Evolutionary conservation across 2,113 vertebrate species (phyloP), one percentile per base, ranked within the genome.

Genomic region (Polypterus bichir): DNA sequence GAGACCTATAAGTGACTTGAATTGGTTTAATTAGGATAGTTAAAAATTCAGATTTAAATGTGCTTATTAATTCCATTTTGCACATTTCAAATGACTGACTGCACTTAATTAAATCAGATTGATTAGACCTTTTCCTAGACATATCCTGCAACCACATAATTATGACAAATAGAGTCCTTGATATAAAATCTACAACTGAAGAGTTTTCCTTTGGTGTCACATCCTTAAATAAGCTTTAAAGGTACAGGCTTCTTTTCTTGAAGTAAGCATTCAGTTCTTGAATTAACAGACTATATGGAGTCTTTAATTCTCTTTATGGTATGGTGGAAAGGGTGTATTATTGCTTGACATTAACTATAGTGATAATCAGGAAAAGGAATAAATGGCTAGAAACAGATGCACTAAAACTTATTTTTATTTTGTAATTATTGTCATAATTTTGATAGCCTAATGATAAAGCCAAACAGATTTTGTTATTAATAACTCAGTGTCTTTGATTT

Each of bases 71-170:
- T 86, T 84, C 81, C 76, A 83, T 84, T 85, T 83, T 84, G 81
- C 80, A 75, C 82, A 84, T 83, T 86, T 86, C 82, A 83, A 80
- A 81, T 84, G 82, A 85, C 78, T 86, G 82, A 83, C 81, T 88
- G 83, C 81, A 83, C 79, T 87, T 87, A 88, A 88, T 87, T 86
- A 87, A 86, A 86, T 88, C 83, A 79, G 82, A 84, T 83, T 86
- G 86, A 86, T 86, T 88, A 85, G 84, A 85, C 83, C 81, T 83
- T 84, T 78, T 56, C 51, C 77, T 74, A 78, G 77, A 78, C 81
- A 79, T 83, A 79, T 76, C 77, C 80, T 76, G 84, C 81, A 84
- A 81, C 80, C 83, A 80, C 81, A 79, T 86, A 83, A 87, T 87
- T 86, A 86, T 86, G 82, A 86, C 74, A 81, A 85, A 86, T 86